Evolutionary conservation across 2,888 invertebrate genomes (phyloP).

Genomic region (Brachycybe producta): DNA sequence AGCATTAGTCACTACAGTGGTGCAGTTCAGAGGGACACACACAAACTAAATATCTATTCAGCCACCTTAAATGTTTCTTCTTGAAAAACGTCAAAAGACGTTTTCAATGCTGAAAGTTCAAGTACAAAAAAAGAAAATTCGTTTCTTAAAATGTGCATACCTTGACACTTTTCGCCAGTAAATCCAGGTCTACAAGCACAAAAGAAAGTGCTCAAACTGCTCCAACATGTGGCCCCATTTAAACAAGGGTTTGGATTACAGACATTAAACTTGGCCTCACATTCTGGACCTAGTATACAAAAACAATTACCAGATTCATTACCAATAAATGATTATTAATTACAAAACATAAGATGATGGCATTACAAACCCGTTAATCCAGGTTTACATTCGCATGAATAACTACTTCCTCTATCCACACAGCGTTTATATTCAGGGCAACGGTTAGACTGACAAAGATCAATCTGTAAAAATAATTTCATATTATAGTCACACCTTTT

Average conservation of each 20-base stretch:
- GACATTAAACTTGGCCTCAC: constrained; percentile 39
- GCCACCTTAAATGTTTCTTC: too few relatives aligned
- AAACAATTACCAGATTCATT: neutral
- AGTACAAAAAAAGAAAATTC: too few relatives aligned
- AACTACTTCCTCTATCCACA: constrained; percentile 59
- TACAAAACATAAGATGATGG: constrained; percentile 2
- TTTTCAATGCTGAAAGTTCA: too few relatives aligned
- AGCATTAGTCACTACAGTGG: too few relatives aligned
- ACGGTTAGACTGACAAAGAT: constrained; percentile 47
- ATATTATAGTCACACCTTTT: too few relatives aligned
- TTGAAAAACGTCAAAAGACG: too few relatives aligned
- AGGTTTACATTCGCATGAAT: constrained; percentile 57
- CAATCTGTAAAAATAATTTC: constrained; percentile 29
- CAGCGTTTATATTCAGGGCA: constrained; percentile 53
- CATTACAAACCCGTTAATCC: constrained; percentile 43
- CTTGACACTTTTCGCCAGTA: constrained; percentile 28
- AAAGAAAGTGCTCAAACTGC: constrained; percentile 44
- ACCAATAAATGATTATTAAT: neutral
- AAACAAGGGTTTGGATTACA: constrained; percentile 60
- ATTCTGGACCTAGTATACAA: constrained; percentile 22
- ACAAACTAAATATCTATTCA: too few relatives aligned
- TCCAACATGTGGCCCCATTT: constrained; percentile 66
- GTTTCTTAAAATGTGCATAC: too few relatives aligned
- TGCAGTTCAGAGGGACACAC: too few relatives aligned
- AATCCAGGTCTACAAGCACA: constrained; percentile 28